Percentiles rank a stretch among this genome's conserved stretches.
Conservation (phyloP, 2,888 invertebrate species). For the Eupithecia vulgata region DNA sequence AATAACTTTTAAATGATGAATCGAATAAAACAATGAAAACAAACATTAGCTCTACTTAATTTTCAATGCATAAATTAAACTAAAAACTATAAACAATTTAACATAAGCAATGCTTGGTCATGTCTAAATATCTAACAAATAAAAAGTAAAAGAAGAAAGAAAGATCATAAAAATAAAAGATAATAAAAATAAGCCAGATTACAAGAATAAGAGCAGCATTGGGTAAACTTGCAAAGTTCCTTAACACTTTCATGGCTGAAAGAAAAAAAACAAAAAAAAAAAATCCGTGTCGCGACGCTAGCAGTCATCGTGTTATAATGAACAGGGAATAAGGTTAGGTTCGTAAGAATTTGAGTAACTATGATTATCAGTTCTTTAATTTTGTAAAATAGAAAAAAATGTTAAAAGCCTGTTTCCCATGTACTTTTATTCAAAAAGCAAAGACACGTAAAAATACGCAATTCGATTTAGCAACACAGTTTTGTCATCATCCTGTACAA, state of each 20-base stretch:
- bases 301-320: no score
- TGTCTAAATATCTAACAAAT: not conserved
- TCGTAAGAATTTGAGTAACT: not conserved
- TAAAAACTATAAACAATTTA: not conserved
- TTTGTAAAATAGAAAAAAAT: not conserved
- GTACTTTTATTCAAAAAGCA: not conserved
- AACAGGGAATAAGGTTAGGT: no score
- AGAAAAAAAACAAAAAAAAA: no score
- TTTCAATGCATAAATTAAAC: not conserved
- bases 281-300: no score
- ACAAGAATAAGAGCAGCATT: not conserved
- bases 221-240: not conserved
- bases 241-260: no score
- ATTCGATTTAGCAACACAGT: not conserved
- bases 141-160: not conserved
- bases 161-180: not conserved
- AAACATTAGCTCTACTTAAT: not conserved
- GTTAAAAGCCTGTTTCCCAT: not conserved
- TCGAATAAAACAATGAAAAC: not conserved
- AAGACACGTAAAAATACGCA: not conserved
- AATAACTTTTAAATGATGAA: not conserved
- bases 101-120: not conserved
- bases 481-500: conserved; percentile 61
- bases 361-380: not conserved
- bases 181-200: not conserved